A percentile compares a stretch with the other conserved stretches of the same genome.
phyloP scores from a whole-genome alignment of 2,888 invertebrate species.

The Crossocerus cetratus region DNA sequence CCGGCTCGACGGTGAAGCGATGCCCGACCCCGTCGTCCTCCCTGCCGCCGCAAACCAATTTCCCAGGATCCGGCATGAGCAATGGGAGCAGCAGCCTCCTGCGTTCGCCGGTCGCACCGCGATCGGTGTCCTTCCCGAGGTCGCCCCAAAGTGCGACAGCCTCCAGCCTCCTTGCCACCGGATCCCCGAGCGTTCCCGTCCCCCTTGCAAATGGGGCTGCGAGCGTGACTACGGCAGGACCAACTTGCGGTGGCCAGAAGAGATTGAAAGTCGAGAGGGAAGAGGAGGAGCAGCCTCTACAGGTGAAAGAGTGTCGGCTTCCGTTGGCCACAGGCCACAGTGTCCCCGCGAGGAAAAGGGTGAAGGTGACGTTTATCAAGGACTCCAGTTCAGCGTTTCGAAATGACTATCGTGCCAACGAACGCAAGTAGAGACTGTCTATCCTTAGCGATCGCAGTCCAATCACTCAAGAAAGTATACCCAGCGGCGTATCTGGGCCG shows the following conservation, averaged over 20 bases:
- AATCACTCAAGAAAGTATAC: neutral
- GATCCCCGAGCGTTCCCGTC: slow-evolving; percentile 26
- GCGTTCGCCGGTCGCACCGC: slow-evolving; percentile 21
- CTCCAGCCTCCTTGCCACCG: slow-evolving; percentile 29
- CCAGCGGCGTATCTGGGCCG: neutral
- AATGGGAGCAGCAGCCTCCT: slow-evolving; percentile 47
- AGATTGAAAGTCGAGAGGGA: slow-evolving; percentile 59
- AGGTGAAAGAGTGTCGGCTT: slow-evolving; percentile 33
- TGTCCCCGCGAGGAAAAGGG: slow-evolving; percentile 52
- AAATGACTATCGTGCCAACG: slow-evolving; percentile 44
- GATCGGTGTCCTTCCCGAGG: slow-evolving; percentile 42
- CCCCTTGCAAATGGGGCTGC: slow-evolving; percentile 15
- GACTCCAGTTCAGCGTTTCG: slow-evolving; percentile 49
- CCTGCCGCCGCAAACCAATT: slow-evolving; percentile 19
- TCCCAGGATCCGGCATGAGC: slow-evolving; percentile 9
- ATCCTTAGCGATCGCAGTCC: neutral
- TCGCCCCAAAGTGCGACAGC: slow-evolving; percentile 41
- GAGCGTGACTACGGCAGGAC: slow-evolving; percentile 19
- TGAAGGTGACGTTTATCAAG: slow-evolving; percentile 50
- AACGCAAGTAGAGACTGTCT: slow-evolving; percentile 37
- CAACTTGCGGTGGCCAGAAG: slow-evolving; percentile 44
- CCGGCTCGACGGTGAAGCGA: slow-evolving; percentile 20
- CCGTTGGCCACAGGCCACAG: slow-evolving; percentile 33
- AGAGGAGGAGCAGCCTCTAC: slow-evolving; percentile 52
- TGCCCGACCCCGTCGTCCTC: slow-evolving; percentile 37